These are phyloP conservation scores for Toxotes chatareus DNA, from an alignment of 2,113 vertebrate genomes.

Conservation along the genomic window DNA sequence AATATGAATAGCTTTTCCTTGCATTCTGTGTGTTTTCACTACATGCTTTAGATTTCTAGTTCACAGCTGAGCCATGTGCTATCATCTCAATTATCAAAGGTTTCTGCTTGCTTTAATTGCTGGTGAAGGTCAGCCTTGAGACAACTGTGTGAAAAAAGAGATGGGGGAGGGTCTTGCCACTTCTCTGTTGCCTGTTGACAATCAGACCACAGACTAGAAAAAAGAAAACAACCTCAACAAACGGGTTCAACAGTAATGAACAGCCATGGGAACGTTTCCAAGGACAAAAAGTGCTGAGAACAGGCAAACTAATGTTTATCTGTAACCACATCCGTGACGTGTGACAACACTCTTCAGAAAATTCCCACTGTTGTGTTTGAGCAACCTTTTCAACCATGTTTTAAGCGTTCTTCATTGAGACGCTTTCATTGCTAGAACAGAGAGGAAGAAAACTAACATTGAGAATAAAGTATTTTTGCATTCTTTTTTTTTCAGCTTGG, in stretches of 20 bases:
- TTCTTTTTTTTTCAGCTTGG: slow-evolving; percentile 4
- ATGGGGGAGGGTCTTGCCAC: not conserved
- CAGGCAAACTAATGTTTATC: slow-evolving; percentile 63
- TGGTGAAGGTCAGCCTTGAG: slow-evolving; percentile 35
- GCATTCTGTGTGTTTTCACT: not conserved
- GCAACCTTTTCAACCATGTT: slow-evolving; percentile 11
- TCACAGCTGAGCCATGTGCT: slow-evolving; percentile 9
- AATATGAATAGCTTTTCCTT: slow-evolving; percentile 22
- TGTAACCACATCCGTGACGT: slow-evolving; percentile 42
- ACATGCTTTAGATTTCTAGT: not conserved
- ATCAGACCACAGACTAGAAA: slow-evolving; percentile 27
- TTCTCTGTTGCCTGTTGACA: slow-evolving; percentile 57
- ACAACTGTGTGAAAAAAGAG: slow-evolving; percentile 27
- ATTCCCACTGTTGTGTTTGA: slow-evolving; percentile 45
- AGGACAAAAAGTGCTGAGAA: slow-evolving; percentile 62
- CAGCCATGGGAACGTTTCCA: slow-evolving; percentile 63
- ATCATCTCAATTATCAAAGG: slow-evolving; percentile 45
- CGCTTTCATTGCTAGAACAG: not conserved
- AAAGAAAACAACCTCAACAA: slow-evolving; percentile 24
- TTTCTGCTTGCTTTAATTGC: slow-evolving; percentile 28
- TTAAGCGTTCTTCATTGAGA: not conserved
- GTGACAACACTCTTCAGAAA: slow-evolving; percentile 40
- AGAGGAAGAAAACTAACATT: not conserved
- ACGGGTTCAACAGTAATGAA: slow-evolving; percentile 56
- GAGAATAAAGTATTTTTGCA: not conserved